These are phyloP conservation scores for Benitochromis conjunctus DNA, from an alignment of 2,113 vertebrate species.

Conservation along the genomic window DNA sequence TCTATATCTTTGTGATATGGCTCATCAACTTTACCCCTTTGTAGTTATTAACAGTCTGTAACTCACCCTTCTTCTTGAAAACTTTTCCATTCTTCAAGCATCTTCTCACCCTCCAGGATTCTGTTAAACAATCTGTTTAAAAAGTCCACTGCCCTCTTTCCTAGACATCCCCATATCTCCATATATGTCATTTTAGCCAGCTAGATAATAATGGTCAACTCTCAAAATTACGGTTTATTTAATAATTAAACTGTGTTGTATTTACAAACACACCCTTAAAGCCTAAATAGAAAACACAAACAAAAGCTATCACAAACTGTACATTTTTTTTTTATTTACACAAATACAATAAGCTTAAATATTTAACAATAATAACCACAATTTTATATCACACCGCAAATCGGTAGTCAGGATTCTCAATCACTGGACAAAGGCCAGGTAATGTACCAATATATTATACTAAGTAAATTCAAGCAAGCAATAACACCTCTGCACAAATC, in stretches of 20 bases:
- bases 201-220: background rate
- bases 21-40: background rate
- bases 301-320: background rate
- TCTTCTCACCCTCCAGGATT: too few relatives aligned
- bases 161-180: background rate
- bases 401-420: background rate
- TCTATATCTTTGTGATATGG: too few relatives aligned
- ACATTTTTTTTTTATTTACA: background rate
- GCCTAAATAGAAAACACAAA: background rate
- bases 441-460: background rate
- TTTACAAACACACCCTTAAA: background rate
- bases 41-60: background rate
- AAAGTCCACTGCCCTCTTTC: too few relatives aligned
- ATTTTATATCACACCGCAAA: background rate
- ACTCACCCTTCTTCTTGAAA: background rate
- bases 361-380: background rate
- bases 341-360: background rate
- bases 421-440: background rate
- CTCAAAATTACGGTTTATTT: background rate
- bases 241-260: fast-evolving
- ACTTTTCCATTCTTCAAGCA: background rate
- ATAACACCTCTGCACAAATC: background rate
- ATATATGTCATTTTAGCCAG: background rate
- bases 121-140: too few relatives aligned
- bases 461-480: background rate